Evolutionary conservation across 2,797 vertebrate species (phyloP).

Genomic region (Hylomyscus alleni): DNA sequence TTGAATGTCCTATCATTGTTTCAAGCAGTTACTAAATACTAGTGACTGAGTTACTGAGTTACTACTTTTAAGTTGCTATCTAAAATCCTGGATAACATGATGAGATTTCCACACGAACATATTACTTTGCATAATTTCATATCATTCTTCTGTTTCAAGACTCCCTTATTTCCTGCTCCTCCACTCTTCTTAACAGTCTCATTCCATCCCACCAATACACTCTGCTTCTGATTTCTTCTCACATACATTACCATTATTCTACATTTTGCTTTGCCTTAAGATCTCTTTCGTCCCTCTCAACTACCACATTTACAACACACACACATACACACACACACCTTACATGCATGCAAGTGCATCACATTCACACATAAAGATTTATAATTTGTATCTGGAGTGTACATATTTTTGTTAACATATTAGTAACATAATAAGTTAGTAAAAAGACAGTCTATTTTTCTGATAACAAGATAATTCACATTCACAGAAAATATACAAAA

Average conservation of each 20-base stretch:
- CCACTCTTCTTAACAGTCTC: background rate
- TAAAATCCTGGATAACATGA: background rate
- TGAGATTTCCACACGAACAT: background rate
- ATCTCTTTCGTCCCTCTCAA: background rate
- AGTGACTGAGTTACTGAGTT: background rate
- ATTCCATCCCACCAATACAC: background rate
- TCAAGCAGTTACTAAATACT: background rate
- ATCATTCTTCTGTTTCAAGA: background rate
- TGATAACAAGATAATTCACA: background rate
- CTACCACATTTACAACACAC: background rate
- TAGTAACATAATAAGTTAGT: background rate
- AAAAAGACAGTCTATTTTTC: background rate
- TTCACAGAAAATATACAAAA: background rate
- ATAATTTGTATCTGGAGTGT: background rate
- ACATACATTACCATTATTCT: too few species aligned
- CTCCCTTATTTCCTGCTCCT: background rate
- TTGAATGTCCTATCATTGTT: background rate
- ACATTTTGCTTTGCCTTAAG: background rate
- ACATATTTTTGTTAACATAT: background rate
- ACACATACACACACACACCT: background rate
- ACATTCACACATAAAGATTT: background rate
- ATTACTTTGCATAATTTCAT: background rate
- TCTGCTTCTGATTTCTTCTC: background rate
- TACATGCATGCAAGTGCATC: accelerated
- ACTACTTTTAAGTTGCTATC: background rate